These are phyloP conservation scores for Agriopis aurantiaria DNA, from an alignment of 2,888 invertebrate species.

Conservation along the genomic window DNA sequence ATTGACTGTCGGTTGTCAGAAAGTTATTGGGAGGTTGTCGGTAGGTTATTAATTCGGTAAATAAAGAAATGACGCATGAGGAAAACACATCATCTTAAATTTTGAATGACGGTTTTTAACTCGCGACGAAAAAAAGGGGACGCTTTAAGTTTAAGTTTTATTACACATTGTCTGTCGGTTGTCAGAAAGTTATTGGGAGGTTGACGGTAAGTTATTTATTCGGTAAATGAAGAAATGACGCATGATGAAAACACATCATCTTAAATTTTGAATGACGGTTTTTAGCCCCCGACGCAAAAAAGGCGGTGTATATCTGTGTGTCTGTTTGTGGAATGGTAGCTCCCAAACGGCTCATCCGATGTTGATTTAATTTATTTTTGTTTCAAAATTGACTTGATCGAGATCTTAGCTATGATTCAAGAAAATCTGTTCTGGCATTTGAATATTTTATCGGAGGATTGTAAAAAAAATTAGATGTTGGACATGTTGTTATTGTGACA, in stretches of 20 bases:
- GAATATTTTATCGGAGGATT: too few species aligned
- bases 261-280: neutral
- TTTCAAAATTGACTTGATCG: too few species aligned
- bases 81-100: constrained; percentile 1
- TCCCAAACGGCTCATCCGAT: too few species aligned
- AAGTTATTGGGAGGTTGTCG: constrained; percentile 17
- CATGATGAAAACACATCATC: constrained; percentile 5
- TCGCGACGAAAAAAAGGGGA: too few species aligned
- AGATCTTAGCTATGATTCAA: too few species aligned
- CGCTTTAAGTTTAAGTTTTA: constrained; percentile 12
- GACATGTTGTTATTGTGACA: neutral
- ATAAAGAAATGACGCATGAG: constrained; percentile 1
- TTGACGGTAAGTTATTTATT: constrained; percentile 11
- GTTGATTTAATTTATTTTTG: too few species aligned
- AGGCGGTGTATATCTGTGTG: too few species aligned
- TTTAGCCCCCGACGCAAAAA: neutral
- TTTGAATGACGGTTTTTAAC: neutral
- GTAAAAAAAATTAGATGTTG: too few species aligned
- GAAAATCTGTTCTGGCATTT: too few species aligned
- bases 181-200: constrained; percentile 23
- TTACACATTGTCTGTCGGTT: constrained; percentile 21
- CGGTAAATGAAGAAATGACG: neutral
- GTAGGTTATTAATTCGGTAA: constrained; percentile 10
- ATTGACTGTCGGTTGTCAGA: constrained; percentile 22
- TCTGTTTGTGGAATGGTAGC: too few species aligned